These are phyloP conservation scores for Cichlasoma orientale DNA, from an alignment of 2,797 vertebrate genomes.

Conservation along the genomic window DNA sequence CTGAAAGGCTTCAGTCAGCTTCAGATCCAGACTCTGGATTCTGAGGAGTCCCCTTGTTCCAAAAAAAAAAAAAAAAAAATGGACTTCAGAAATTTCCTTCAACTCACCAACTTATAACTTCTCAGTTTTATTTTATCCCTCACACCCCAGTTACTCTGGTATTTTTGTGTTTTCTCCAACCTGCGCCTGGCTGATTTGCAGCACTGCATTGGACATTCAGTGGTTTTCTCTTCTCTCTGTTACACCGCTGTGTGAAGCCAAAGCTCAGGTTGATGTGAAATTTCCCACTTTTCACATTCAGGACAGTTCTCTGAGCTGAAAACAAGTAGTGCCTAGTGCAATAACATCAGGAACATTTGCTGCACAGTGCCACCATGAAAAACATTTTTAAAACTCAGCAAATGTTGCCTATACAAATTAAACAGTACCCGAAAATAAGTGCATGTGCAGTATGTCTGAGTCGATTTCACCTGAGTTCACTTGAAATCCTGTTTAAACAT, in stretches of 20 bases:
- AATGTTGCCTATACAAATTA: conserved; percentile 2
- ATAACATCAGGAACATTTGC: neutral
- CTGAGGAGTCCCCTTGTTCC: conserved; percentile 59
- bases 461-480: neutral
- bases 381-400: neutral
- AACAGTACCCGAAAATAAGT: neutral
- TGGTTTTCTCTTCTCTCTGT: conserved; percentile 37
- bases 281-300: conserved; percentile 63
- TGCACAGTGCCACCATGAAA: neutral
- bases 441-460: neutral
- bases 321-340: conserved; percentile 15
- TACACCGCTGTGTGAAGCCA: conserved; percentile 54
- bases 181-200: neutral
- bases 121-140: neutral
- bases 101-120: neutral
- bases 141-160: neutral
- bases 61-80: neutral
- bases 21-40: conserved; percentile 47
- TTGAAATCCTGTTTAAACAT: conserved; percentile 25
- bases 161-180: neutral
- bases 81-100: conserved; percentile 32
- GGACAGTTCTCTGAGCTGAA: conserved; percentile 40
- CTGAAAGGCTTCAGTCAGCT: conserved; percentile 43
- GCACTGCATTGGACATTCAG: neutral
- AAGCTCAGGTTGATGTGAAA: conserved; percentile 73